Conservation (phyloP, 2,113 vertebrate genomes). For the Glaucomys volans region DNA sequence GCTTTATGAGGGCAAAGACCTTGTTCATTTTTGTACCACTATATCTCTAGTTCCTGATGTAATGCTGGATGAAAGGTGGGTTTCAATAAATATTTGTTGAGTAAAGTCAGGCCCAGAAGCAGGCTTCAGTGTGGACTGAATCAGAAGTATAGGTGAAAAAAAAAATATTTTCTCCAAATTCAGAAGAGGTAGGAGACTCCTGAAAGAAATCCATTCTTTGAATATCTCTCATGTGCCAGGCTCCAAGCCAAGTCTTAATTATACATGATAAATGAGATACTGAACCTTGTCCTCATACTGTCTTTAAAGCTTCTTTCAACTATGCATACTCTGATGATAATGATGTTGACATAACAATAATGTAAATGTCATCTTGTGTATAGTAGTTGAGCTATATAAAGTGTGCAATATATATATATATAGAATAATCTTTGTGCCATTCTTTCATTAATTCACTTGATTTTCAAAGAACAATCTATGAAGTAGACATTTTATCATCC, state of each 20-base stretch:
- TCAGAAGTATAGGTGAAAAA: neutral
- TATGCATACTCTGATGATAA: neutral
- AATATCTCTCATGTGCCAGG: neutral
- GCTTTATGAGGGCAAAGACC: neutral
- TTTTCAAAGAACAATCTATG: neutral
- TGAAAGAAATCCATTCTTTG: neutral
- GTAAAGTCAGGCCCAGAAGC: neutral
- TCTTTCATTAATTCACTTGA: conserved; percentile 13
- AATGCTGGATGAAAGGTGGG: neutral
- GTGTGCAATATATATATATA: neutral
- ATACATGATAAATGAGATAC: neutral
- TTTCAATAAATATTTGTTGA: neutral
- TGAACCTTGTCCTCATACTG: neutral
- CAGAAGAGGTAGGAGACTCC: neutral
- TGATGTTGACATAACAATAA: neutral
- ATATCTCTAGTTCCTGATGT: neutral
- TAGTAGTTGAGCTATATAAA: neutral
- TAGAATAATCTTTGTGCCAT: neutral
- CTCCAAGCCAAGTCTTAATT: neutral
- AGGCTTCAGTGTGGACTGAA: neutral
- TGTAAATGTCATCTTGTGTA: neutral
- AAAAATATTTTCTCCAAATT: neutral
- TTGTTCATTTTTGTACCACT: neutral
- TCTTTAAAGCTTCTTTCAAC: conserved; percentile 18
- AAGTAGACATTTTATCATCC: conserved; percentile 16